Base-by-base conservation (phyloP, 2,113 vertebrate genomes). In the Alectura lathami region DNA sequence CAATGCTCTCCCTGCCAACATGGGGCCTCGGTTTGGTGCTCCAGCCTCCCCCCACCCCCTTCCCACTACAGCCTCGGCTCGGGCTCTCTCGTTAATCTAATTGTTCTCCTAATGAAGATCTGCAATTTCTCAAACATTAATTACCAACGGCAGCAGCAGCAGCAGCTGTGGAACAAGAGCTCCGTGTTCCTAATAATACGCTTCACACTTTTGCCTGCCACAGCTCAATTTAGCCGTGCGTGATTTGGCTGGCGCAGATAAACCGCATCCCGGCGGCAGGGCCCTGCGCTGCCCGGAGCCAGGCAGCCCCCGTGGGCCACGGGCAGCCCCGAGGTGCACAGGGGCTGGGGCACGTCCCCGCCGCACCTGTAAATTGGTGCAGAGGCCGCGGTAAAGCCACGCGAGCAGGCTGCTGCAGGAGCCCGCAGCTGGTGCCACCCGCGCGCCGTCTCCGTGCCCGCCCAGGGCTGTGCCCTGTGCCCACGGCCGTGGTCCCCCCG, bases 31-130 rank as follows among this genome's bases (percentile, higher is more conserved):
- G 53, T 29, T 9, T 30, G 51, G 29, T 56, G 54, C 29, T 56
- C 53, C 53, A 17, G 30, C 54, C 54, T 32, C 51, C 75, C 91
- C 80, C 70, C 66, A 87, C 47, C 75, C 77, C 85, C 82, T 93
- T 80, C 83, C 91, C 85, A 91, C 85, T 47, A 82, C 60, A 88
- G 91, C 79, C 85, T 88, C 64, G 14, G 88, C 89, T 94, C 68
- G 45, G 85, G 78, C 77, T 95, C 91, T 88, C 93, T 95, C 85
- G 93, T 93, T 95, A 95, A 96, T 94, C 91, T 94, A 91, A 94
- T 94, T 96, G 96, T 96, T 96, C 95, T 97, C 88, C 91, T 97
- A 97, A 97, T 97, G 96, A 96, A 97, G 97, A 97, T 95, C 96
- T 97, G 95, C 94, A 91, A 90, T 96, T 97, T 91, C 90, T 96